Evolutionary conservation across 2,888 invertebrate genomes (phyloP), one percentile per base, ranked within the genome.

Genomic region (Arctia plantaginis): DNA sequence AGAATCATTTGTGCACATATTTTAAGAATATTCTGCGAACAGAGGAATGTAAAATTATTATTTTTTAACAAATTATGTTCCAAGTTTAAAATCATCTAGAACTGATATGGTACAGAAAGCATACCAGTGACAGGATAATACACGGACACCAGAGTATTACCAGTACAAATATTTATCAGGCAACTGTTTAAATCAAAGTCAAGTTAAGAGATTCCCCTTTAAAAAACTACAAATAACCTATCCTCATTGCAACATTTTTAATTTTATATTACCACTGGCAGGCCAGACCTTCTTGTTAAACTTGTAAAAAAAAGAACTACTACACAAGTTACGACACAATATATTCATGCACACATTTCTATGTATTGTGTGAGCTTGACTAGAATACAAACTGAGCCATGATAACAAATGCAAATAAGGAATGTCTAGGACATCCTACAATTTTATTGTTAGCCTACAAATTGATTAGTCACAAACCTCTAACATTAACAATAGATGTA

Each of bases 391-490:
- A 68, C 15, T 23, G 30, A 30, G 13, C 33, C 33, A 51, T 33
- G 66, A 73, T 73, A 71, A 77, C 77, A 71, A 72, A 15, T 71
- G n/a, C 18, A 75, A 76, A 66, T 66, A 79, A 74, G 83, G 77
- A 69, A 68, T 70, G 77, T 67, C 77, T 83, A 77, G 78, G 74
- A 76, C 35, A 80, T 84, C 76, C 82, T 79, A 78, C 75, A 81
- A 77, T 83, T 83, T 70, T 77, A 84, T 85, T 85, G 85, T 83
- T 77, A 51, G 1, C 41, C 51, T 69, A 76, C 73, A 75, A 81
- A 77, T 79, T 84, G 80, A 77, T 84, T 77, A 79, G 77, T 83
- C 85, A 83, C 82, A 78, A 64, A 39, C 35, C 8, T 67, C 77
- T 66, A 73, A 27, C 73, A 65, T 75, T 69, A 75, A 84, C 80